Conservation (phyloP, 2,113 vertebrate species). For the Hyperopisus bebe region DNA sequence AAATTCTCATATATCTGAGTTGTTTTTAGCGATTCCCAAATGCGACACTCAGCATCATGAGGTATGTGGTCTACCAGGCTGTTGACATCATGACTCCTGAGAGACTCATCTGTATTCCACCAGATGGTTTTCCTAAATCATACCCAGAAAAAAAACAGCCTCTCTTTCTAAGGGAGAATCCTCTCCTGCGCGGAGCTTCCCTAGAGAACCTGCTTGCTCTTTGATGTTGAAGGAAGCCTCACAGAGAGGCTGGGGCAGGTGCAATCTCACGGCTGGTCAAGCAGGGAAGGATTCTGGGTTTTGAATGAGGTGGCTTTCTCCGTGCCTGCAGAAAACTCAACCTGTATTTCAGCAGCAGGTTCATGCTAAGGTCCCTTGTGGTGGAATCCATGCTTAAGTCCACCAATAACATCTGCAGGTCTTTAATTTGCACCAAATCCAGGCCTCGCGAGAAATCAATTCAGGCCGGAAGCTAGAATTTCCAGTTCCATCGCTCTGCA, state of each 20-base stretch:
- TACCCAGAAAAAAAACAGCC: not conserved
- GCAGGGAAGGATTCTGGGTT: not conserved
- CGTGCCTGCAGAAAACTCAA: not conserved
- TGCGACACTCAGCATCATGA: not conserved
- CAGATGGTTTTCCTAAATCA: not conserved
- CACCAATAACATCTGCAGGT: not conserved
- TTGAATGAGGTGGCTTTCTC: not conserved
- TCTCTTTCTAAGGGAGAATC: not conserved
- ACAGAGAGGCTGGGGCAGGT: not conserved
- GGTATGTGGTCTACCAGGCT: not conserved
- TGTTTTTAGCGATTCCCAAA: not conserved
- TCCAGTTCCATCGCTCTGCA: not conserved
- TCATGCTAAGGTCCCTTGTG: not conserved
- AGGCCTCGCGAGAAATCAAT: not conserved
- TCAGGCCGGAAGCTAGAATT: not conserved
- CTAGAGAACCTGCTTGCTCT: not conserved
- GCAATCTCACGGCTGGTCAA: not conserved
- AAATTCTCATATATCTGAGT: not conserved
- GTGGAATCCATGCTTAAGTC: constrained; percentile 16
- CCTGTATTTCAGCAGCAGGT: no score
- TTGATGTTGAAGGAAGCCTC: not conserved
- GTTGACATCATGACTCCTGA: not conserved
- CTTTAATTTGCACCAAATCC: not conserved
- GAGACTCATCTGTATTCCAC: not conserved
- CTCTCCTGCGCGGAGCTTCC: not conserved